Evolutionary conservation across 1,140 invertebrate genomes (phyloP).

Genomic region (Bursaphelenchus mucronatus): DNA sequence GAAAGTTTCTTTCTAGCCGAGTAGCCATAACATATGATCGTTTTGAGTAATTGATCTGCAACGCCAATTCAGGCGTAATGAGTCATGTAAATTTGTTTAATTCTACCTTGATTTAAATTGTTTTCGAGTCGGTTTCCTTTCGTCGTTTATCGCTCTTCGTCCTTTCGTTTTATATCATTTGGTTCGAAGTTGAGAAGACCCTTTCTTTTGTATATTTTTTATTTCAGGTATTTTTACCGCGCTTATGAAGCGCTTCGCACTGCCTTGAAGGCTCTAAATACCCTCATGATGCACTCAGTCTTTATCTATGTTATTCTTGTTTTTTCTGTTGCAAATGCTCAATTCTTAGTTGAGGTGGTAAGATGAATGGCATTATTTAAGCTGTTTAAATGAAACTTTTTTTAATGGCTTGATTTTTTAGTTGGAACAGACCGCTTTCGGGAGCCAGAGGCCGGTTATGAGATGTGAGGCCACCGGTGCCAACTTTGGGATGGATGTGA

Average conservation of each 20-base stretch:
- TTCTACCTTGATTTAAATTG: too few relatives aligned
- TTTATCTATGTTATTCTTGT: background rate
- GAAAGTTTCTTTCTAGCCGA: too few relatives aligned
- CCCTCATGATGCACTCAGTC: constrained; percentile 9
- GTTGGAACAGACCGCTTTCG: constrained; percentile 41
- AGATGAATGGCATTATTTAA: constrained; percentile 7
- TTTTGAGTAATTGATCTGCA: too few relatives aligned
- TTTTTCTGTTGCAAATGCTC: constrained; percentile 33
- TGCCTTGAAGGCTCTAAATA: constrained; percentile 11
- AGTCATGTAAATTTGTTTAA: too few relatives aligned
- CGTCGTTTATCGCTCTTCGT: too few relatives aligned
- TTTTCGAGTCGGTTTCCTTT: too few relatives aligned
- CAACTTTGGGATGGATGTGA: constrained; percentile 50
- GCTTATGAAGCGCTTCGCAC: constrained; percentile 15
- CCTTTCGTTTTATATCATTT: too few relatives aligned
- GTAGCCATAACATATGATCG: too few relatives aligned
- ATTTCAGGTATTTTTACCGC: background rate
- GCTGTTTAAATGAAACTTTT: background rate
- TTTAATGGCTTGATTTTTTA: constrained; percentile 27
- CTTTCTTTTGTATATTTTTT: too few relatives aligned
- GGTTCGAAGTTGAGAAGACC: too few relatives aligned
- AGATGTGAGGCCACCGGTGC: constrained; percentile 58
- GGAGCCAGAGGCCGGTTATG: constrained; percentile 39
- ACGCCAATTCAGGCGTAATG: too few relatives aligned
- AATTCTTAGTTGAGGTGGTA: constrained; percentile 56